Percentiles rank a stretch among this genome's conserved stretches.
Evolutionary conservation across 2,113 vertebrate genomes (phyloP).

Genomic region (Tympanuchus pallidicinctus): DNA sequence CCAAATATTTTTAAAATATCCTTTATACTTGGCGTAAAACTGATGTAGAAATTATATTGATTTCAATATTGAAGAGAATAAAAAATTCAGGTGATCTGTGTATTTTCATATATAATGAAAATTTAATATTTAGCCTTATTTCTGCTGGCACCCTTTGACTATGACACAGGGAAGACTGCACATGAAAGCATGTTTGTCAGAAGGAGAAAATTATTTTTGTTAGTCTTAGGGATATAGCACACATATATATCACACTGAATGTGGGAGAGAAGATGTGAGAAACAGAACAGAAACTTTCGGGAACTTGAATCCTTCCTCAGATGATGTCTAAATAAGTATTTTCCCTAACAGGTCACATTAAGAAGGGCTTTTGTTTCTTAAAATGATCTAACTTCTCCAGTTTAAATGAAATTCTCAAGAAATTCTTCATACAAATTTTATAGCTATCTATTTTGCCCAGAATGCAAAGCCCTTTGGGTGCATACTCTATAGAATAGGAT

Average conservation of each 20-base stretch:
- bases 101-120: neutral
- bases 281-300: neutral
- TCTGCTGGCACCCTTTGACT: neutral
- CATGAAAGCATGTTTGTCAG: neutral
- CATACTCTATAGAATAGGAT: neutral
- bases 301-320: neutral
- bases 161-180: neutral
- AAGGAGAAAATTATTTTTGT: neutral
- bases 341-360: neutral
- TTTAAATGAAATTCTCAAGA: neutral
- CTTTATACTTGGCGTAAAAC: neutral
- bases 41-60: neutral
- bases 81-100: rapidly evolving
- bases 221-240: rapidly evolving
- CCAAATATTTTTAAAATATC: neutral
- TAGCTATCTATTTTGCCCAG: neutral
- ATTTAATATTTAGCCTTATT: neutral
- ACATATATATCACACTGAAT: too few relatives aligned
- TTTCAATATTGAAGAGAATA: neutral
- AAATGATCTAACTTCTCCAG: neutral
- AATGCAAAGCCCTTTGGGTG: neutral
- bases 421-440: neutral
- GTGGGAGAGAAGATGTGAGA: neutral
- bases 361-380: neutral
- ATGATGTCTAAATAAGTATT: neutral